Evolutionary conservation across 2,113 vertebrate species (phyloP).

Genomic region (Oplegnathus fasciatus): DNA sequence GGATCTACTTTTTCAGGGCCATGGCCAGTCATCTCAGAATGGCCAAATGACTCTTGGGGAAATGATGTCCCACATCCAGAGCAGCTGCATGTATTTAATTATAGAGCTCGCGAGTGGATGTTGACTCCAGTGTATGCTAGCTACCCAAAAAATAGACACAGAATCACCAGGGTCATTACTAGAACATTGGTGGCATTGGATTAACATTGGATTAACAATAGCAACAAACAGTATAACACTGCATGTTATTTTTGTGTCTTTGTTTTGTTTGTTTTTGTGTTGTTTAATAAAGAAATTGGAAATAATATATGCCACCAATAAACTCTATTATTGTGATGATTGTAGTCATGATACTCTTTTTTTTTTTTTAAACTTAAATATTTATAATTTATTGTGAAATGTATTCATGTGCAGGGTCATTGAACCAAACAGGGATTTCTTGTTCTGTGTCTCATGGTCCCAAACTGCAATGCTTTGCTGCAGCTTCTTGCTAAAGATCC

Average conservation of each 20-base stretch:
- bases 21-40: constrained; percentile 13
- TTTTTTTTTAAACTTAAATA: not conserved
- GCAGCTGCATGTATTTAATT: constrained; percentile 62
- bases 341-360: not conserved
- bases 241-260: not conserved
- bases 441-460: not conserved
- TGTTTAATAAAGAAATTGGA: not conserved
- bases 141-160: constrained; percentile 21
- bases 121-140: constrained; percentile 18
- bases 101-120: constrained; percentile 38
- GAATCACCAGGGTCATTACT: constrained; percentile 5
- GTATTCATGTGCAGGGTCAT: not conserved
- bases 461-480: not conserved
- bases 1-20: constrained; percentile 24
- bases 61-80: constrained; percentile 47
- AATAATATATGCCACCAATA: not conserved
- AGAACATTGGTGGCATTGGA: not conserved
- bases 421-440: not conserved
- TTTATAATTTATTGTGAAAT: not conserved
- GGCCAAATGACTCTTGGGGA: constrained; percentile 52
- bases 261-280: not conserved
- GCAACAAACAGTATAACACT: not conserved
- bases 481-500: constrained; percentile 9
- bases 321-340: not conserved
- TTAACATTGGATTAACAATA: constrained; percentile 12